A percentile compares a stretch with the other conserved stretches of the same genome.
Evolutionary conservation across 1,140 invertebrate genomes (phyloP).

Genomic region (Drosophila sucinea): DNA sequence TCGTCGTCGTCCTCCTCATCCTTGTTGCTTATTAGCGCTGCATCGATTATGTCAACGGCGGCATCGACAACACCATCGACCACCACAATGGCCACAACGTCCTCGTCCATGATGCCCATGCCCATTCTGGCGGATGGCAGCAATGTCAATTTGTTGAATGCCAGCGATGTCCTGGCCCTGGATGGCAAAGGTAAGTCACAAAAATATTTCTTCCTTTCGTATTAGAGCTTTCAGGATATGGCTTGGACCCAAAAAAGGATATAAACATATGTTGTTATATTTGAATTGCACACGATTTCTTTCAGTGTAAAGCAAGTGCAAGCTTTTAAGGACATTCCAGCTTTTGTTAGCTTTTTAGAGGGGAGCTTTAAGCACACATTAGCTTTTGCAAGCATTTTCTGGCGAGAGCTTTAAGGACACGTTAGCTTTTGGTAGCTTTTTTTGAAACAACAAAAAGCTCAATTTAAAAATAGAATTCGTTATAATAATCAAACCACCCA

Average conservation of each 20-base stretch:
- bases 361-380: too few species aligned
- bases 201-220: background rate
- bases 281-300: too few species aligned
- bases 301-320: too few species aligned
- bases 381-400: constrained; percentile 1
- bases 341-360: too few species aligned
- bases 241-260: too few species aligned
- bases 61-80: constrained; percentile 32
- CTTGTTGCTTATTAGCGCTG: constrained; percentile 40
- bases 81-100: constrained; percentile 40
- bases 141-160: constrained; percentile 29
- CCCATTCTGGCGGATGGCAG: constrained; percentile 30
- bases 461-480: background rate
- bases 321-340: too few species aligned
- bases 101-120: constrained; percentile 21
- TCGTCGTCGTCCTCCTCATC: constrained; percentile 23
- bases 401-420: background rate
- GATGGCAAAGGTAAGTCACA: constrained; percentile 78
- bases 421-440: background rate
- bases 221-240: too few species aligned
- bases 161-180: constrained; percentile 49
- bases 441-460: background rate
- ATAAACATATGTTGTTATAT: too few species aligned
- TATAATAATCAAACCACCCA: background rate
- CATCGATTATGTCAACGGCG: constrained; percentile 44